phyloP scores from a whole-genome alignment of 2,797 vertebrate genomes.

The Enteromius argenteus region DNA sequence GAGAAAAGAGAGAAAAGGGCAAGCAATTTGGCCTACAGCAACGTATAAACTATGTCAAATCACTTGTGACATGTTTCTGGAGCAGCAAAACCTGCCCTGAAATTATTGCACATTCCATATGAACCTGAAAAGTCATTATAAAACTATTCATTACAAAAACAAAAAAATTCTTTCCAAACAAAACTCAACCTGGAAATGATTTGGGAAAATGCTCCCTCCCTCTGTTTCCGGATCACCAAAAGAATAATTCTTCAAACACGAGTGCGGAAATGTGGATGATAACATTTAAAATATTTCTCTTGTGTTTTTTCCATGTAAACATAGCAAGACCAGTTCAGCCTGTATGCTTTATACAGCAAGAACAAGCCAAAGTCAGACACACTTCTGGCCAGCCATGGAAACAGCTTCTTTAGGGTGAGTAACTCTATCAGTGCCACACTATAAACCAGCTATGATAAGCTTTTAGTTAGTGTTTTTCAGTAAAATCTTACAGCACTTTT shows the following conservation, averaged over 20 bases:
- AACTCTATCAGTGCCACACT: neutral
- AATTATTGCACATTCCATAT: constrained; percentile 41
- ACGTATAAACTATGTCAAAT: constrained; percentile 29
- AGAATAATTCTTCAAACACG: neutral
- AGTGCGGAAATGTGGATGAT: constrained; percentile 9
- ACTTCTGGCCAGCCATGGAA: constrained; percentile 87
- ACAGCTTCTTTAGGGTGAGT: constrained; percentile 92
- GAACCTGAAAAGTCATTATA: constrained; percentile 46
- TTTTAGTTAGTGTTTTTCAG: neutral
- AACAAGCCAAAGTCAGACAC: constrained; percentile 94
- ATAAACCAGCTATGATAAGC: neutral
- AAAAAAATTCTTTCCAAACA: constrained; percentile 40
- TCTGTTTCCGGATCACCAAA: constrained; percentile 32
- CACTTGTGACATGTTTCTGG: constrained; percentile 53
- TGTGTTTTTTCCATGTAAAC: constrained; percentile 17
- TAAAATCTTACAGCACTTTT: neutral
- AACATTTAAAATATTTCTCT: constrained; percentile 26
- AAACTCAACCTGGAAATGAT: constrained; percentile 45
- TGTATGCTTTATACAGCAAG: constrained; percentile 95
- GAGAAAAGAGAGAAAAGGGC: neutral
- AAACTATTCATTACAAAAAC: constrained; percentile 33
- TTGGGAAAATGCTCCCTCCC: constrained; percentile 21
- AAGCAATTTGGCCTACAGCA: constrained; percentile 35
- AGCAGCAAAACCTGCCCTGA: constrained; percentile 21
- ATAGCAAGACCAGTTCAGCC: constrained; percentile 92